Evolutionary conservation across 1,140 invertebrate species (phyloP).

Genomic region (Lepidurus arcticus): DNA sequence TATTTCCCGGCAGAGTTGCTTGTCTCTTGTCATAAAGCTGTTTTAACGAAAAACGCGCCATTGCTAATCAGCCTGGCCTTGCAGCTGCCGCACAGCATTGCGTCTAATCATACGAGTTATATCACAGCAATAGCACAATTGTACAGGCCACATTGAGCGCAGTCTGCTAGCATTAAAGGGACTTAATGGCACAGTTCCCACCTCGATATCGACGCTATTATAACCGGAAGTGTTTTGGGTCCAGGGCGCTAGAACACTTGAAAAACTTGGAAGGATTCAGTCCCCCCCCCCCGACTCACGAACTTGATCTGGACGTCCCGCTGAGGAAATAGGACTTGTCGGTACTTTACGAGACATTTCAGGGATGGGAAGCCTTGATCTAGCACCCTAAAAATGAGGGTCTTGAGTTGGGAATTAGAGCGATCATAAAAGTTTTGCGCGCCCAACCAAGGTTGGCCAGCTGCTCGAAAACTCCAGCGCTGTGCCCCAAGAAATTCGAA

Average conservation of each 20-base stretch:
- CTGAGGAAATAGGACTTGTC: constrained; percentile 9
- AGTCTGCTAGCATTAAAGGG: not conserved
- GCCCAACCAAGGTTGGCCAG: not conserved
- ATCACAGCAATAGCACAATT: constrained; percentile 4
- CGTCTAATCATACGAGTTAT: not conserved
- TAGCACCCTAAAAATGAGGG: not conserved
- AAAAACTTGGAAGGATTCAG: too few relatives aligned
- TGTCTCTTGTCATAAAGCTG: not conserved
- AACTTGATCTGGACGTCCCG: constrained; percentile 13
- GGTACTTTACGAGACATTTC: constrained; percentile 9
- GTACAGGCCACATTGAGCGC: not conserved
- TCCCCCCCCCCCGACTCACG: not conserved
- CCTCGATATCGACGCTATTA: constrained; percentile 14
- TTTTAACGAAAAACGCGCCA: not conserved
- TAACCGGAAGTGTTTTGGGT: not conserved
- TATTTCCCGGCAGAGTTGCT: not conserved
- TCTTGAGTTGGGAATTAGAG: not conserved
- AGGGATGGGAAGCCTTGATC: constrained; percentile 7
- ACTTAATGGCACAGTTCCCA: not conserved
- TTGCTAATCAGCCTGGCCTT: constrained; percentile 5
- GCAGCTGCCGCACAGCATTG: constrained; percentile 6
- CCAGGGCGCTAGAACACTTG: not conserved
- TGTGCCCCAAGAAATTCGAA: not conserved
- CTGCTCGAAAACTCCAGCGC: not conserved
- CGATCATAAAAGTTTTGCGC: constrained; percentile 5